Evolutionary conservation across 2,888 invertebrate genomes (phyloP).

Genomic region (Cryptosula pallasiana): DNA sequence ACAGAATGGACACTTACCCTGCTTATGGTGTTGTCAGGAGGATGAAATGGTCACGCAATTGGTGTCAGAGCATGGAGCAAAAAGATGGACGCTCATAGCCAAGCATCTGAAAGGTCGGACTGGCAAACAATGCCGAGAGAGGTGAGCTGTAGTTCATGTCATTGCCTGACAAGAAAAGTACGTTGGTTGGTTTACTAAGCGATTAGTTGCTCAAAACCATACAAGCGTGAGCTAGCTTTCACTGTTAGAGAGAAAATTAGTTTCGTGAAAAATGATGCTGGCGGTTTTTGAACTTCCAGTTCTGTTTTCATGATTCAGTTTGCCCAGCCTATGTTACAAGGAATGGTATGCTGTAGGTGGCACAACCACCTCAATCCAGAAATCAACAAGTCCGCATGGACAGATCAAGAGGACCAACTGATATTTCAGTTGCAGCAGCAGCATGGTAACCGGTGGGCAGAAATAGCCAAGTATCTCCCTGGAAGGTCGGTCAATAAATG

Average conservation of each 20-base stretch:
- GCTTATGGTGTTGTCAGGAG: constrained; percentile 60
- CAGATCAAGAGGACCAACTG: constrained; percentile 82
- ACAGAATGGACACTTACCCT: neutral
- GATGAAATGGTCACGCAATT: constrained; percentile 89
- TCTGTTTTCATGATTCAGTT: too few species aligned
- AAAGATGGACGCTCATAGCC: constrained; percentile 95
- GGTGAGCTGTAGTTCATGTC: too few species aligned
- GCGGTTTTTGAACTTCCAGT: too few species aligned
- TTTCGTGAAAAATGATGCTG: too few species aligned
- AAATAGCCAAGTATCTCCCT: constrained; percentile 88
- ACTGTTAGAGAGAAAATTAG: too few species aligned
- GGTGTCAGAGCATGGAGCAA: constrained; percentile 86
- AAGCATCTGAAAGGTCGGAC: constrained; percentile 87
- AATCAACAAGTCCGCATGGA: constrained; percentile 96
- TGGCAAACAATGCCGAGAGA: constrained; percentile 94
- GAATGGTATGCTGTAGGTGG: constrained; percentile 60
- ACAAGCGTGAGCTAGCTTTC: too few species aligned
- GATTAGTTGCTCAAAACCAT: too few species aligned
- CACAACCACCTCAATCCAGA: constrained; percentile 96
- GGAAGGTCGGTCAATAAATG: constrained; percentile 67
- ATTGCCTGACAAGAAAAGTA: too few species aligned
- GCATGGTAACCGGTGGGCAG: constrained; percentile 95
- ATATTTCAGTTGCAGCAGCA: constrained; percentile 74
- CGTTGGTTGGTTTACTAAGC: too few species aligned
- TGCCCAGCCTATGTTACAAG: too few species aligned